Evolutionary conservation across 2,888 invertebrate species (phyloP), one percentile per base, ranked within the genome.

Genomic region (Thysanoteuthis rhombus): DNA sequence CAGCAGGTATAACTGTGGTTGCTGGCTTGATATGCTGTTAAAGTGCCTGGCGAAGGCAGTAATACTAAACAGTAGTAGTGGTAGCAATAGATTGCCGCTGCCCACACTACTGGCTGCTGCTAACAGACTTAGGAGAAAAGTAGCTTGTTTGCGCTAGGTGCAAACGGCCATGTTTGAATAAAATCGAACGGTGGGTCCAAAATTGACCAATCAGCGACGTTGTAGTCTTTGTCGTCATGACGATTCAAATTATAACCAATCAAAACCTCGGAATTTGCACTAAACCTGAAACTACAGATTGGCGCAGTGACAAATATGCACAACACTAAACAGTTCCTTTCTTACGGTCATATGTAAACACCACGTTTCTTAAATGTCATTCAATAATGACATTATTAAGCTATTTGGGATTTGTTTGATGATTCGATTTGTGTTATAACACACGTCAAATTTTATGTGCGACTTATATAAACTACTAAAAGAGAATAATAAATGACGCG

Each of bases 221-320:
- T 93, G 94, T 95, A 95, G 95, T 95, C 95, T 95, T 94, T 94
- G 96, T 96, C 95, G 96, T 96, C 96, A 96, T 96, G 96, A 95
- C 96, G 94, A 96, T 96, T 95, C 94, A 94, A 95, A 95, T 93
- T 94, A 45, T 91, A 94, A 93, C 96, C 96, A 96, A 96, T 96
- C 94, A 95, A 93, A 94, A 92, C 25, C 32, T n/a, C 75, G 4
- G n/a, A n/a, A n/a, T 75, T 75, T 75, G n/a, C 75, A 75, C n/a
- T 75, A 75, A 75, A 75, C n/a, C 75, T 75, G n/a, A 75, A 75
- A 75, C 75, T 75, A n/a, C 16, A 75, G 75, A 75, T 75, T 75
- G n/a, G 75, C 75, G 75, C 75, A 75, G 52, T 25, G 25, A 52
- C 25, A 52, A 52, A 52, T 52, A 28, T 52, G 52, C 22, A 52